Evolutionary conservation across 2,888 invertebrate species (phyloP), one percentile per base, ranked within the genome.

Genomic region (Archaeoteleia sp.): DNA sequence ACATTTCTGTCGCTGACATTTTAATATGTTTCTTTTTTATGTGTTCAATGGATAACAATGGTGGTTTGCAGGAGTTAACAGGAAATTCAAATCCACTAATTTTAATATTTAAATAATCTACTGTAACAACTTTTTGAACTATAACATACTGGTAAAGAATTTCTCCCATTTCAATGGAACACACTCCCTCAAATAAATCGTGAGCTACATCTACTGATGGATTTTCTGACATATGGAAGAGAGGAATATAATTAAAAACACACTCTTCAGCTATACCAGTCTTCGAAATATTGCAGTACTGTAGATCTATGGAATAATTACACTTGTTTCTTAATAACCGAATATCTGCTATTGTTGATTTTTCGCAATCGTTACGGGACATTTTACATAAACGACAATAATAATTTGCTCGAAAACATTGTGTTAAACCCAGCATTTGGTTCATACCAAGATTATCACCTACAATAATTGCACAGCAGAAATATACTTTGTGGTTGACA

Each of bases 151-250:
- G 12, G 32, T 55, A 43, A 2, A 68, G 20, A 37, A 72, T 42
- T 53, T 48, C 17, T 25, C 42, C 14, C 6, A 67, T 20, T 9
- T 66, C 71, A 7, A 30, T 27, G 13, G 27, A 3, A 42, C 67
- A 60, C 1, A 72, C 53, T 25, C 71, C 71, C 25, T 67, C 67
- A 35, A 67, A 65, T 3, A 69, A 15, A 42, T 72, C 72, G 37
- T 70, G 70, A 32, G 53, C 49, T 3, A 70, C 42, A 20, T 70
- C 70, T 12, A 54, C 34, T 14, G 6, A 49, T 10, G 30, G 27
- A 49, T 63, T 68, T 15, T 37, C 5, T 5, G 42, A 10, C 0
- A 34, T 53, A 45, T 58, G 55, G 25, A 55, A 55, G 7, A 17
- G 37, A 13, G 55, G 55, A 7, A 55, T 3, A 6, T 14, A 12